Percentiles rank a stretch among this genome's conserved stretches.
These are phyloP conservation scores for Cheilosia variabilis DNA, from an alignment of 2,888 invertebrate species.

Conservation along the genomic window DNA sequence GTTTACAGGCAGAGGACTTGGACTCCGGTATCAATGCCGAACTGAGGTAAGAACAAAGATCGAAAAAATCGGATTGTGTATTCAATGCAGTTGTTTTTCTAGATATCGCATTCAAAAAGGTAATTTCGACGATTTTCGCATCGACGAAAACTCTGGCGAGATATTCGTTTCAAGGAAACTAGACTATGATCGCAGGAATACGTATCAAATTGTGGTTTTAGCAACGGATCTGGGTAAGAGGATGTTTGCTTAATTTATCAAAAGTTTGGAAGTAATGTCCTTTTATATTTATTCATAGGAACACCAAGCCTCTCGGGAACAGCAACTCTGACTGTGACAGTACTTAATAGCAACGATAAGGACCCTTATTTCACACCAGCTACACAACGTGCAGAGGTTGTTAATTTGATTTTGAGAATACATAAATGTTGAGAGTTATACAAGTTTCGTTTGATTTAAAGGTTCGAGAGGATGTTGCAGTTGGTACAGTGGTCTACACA, in stretches of 20 bases:
- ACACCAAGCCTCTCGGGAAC: slow-evolving; percentile 92
- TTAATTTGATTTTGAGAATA: background rate
- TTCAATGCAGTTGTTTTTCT: background rate
- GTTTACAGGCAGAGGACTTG: slow-evolving; percentile 91
- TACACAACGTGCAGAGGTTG: slow-evolving; percentile 90
- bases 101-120: slow-evolving; percentile 93
- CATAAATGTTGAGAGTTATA: background rate
- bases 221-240: slow-evolving; percentile 90
- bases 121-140: slow-evolving; percentile 91
- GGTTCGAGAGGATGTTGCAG: slow-evolving; percentile 90
- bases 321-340: slow-evolving; percentile 90
- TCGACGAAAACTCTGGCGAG: slow-evolving; percentile 91
- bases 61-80: background rate
- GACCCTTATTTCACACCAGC: slow-evolving; percentile 91
- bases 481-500: slow-evolving; percentile 89
- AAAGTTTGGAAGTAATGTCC: background rate
- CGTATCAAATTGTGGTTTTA: slow-evolving; percentile 91
- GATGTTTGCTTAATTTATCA: slow-evolving; percentile 4
- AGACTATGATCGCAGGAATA: slow-evolving; percentile 92
- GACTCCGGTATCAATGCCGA: slow-evolving; percentile 95
- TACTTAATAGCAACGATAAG: slow-evolving; percentile 95
- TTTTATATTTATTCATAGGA: slow-evolving; percentile 83
- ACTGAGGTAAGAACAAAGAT: slow-evolving; percentile 82
- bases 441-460: slow-evolving; percentile 76
- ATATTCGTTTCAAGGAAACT: slow-evolving; percentile 90